phyloP scores from a whole-genome alignment of 2,113 vertebrate genomes.

The Miniopterus natalensis region DNA sequence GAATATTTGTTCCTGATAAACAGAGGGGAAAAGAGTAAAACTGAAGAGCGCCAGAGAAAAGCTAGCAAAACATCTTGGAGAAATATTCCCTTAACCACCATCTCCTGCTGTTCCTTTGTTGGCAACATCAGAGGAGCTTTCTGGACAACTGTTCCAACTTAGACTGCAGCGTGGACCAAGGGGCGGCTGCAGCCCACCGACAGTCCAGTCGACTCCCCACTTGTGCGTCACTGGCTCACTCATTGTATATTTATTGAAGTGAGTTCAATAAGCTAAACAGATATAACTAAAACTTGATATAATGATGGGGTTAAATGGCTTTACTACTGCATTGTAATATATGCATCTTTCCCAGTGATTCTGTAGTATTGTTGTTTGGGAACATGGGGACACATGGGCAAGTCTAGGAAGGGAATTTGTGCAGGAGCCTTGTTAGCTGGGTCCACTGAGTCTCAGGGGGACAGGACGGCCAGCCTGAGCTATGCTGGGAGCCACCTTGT shows the following conservation, averaged over 20 bases:
- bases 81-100: not conserved
- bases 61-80: not conserved
- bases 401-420: not conserved
- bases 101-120: not conserved
- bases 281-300: too few species aligned
- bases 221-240: not conserved
- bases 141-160: not conserved
- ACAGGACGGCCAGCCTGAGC: not conserved
- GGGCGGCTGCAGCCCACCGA: too few species aligned
- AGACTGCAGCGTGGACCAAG: rapidly evolving
- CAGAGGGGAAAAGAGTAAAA: not conserved
- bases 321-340: too few species aligned
- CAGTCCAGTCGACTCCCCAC: not conserved
- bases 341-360: not conserved
- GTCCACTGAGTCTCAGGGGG: not conserved
- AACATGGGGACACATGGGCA: not conserved
- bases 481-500: not conserved
- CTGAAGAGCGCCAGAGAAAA: not conserved
- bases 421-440: not conserved
- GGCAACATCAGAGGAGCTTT: not conserved
- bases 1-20: not conserved
- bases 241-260: too few species aligned
- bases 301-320: too few species aligned
- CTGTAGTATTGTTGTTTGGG: not conserved
- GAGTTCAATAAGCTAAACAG: too few species aligned